phyloP scores from a whole-genome alignment of 2,888 invertebrate genomes.

The Lissocephala sabroskyi region DNA sequence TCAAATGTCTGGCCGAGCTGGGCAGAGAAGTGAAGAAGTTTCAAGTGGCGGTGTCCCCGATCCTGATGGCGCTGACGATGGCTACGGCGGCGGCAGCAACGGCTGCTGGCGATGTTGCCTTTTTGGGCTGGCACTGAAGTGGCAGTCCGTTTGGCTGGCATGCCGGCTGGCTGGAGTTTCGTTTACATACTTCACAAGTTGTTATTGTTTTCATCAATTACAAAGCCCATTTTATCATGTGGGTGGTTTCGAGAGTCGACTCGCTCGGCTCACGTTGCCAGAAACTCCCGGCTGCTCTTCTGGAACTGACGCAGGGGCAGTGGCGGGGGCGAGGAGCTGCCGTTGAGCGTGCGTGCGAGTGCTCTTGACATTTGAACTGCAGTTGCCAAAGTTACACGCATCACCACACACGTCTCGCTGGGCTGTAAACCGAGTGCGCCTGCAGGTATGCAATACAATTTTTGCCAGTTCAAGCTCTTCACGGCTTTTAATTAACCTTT shows the following conservation, averaged over 20 bases:
- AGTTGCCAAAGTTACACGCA: conserved; percentile 47
- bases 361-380: conserved; percentile 62
- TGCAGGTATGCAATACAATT: conserved; percentile 19
- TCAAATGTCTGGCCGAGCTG: no score
- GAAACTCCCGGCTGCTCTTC: no score
- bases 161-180: conserved; percentile 37
- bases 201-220: conserved; percentile 61
- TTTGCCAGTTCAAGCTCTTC: conserved; percentile 28
- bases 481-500: conserved; percentile 58
- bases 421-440: conserved; percentile 27
- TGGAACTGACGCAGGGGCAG: no score
- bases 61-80: background rate
- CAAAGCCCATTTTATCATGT: conserved; percentile 31
- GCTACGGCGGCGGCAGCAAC: no score
- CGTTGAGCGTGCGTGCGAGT: conserved; percentile 20
- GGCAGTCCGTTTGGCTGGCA: no score
- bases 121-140: no score
- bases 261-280: background rate
- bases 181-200: conserved; percentile 47
- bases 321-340: background rate
- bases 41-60: no score
- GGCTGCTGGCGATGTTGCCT: no score
- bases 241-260: no score
- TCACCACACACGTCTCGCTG: background rate
- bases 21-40: no score